Percentiles rank a stretch among this genome's conserved stretches.
Evolutionary conservation across 2,888 invertebrate genomes (phyloP).

Genomic region (Drosophila ochracea): DNA sequence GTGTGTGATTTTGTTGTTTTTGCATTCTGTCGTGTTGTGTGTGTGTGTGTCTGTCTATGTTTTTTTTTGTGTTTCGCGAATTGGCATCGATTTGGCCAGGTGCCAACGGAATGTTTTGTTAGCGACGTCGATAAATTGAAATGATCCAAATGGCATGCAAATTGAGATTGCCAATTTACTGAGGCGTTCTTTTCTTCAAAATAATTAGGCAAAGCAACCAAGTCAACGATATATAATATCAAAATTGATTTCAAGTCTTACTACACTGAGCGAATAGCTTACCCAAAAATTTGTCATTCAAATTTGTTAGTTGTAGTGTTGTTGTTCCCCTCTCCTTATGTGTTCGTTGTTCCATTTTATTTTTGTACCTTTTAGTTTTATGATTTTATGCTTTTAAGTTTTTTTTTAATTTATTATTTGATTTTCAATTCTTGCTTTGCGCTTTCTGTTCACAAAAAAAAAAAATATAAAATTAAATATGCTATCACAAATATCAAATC

Average conservation of each 20-base stretch:
- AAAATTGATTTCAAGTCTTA: background rate
- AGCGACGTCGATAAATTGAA: constrained; percentile 68
- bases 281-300: background rate
- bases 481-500: constrained; percentile 4
- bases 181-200: constrained; percentile 25
- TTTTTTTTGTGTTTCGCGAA: constrained; percentile 42
- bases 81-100: constrained; percentile 69
- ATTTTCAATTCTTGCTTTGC: constrained; percentile 41
- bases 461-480: background rate
- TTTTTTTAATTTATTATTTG: constrained; percentile 27
- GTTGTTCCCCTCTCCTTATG: background rate
- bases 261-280: background rate
- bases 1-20: constrained; percentile 4
- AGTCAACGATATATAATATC: background rate
- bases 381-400: constrained; percentile 40
- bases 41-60: constrained; percentile 9
- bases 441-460: constrained; percentile 17
- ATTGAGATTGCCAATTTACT: constrained; percentile 45
- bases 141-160: constrained; percentile 64
- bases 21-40: background rate
- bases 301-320: background rate
- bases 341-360: background rate
- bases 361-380: constrained; percentile 20
- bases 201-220: constrained; percentile 18
- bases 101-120: constrained; percentile 72